Base-by-base conservation (phyloP, 2,113 vertebrate genomes). In the Aepyceros melampus region DNA sequence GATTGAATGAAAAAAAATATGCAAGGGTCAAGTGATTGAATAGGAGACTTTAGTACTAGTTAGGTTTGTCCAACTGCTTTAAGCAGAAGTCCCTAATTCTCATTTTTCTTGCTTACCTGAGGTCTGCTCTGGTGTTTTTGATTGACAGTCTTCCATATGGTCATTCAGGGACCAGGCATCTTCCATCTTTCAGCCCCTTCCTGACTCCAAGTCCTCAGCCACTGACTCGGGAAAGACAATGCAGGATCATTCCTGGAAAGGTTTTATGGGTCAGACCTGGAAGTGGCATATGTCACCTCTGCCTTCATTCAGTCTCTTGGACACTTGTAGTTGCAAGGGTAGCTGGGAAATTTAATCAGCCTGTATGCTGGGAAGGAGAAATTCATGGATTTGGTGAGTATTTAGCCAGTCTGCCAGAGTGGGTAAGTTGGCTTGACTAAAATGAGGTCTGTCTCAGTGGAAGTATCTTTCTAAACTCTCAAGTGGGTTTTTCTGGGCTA, bases 1-100 rank as follows among this genome's bases (percentile, higher is more conserved):
- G 43, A 89, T 49, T 56, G 83, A 58, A 85, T 91, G 40, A 96
- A n/a, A 78, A 95, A 98, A 93, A 43, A 47, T 19, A 82, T 10
- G 6, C 25, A 19, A 78, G 21, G 5, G 6, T 86, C 79, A 74
- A 33, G 31, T 49, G 36, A 85, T 40, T 49, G 56, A 94, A 31
- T 33, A 86, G 12, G 49, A n/a, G 49, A 55, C 16, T 60, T 62
- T 15, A 49, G 7, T 60, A 19, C 81, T 64, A 88, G 31, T 60
- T 51, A 40, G 13, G 14, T 31, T 23, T 33, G 53, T 14, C 13
- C 47, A 92, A 0, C 36, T 43, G 25, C 56, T 23, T 97, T 25
- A 76, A 15, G 33, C 87, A 60, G 74, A 86, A 53, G 78, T 64
- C 45, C 45, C 43, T 64, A 81, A 15, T 64, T 96, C 76, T 87